Percentiles rank a stretch among this genome's conserved stretches.
phyloP scores from a whole-genome alignment of 2,797 vertebrate genomes.

The Pipistrellus pygmaeus region DNA sequence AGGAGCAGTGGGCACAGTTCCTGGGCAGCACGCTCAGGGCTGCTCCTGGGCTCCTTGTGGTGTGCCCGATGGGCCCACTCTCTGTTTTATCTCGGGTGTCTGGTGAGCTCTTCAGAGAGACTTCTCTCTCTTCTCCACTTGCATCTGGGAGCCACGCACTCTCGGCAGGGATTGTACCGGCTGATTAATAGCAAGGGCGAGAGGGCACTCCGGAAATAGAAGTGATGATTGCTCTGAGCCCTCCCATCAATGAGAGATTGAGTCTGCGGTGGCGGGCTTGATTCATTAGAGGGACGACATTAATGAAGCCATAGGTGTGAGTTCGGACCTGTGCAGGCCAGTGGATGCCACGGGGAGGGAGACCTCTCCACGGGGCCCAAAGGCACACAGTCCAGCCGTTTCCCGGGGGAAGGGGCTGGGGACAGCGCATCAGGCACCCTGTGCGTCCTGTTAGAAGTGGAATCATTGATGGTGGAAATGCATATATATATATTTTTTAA shows the following conservation, averaged over 20 bases:
- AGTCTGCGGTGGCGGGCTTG: conserved; percentile 53
- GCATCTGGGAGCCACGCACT: conserved; percentile 48
- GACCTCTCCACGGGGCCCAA: rapidly evolving
- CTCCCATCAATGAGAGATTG: conserved; percentile 72
- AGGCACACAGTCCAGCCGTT: background rate
- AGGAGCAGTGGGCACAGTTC: background rate
- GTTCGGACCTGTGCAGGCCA: conserved; percentile 16
- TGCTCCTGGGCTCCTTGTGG: background rate
- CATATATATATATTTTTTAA: background rate
- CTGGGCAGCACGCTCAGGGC: background rate
- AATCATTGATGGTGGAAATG: too few relatives aligned
- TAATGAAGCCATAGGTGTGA: conserved; percentile 64
- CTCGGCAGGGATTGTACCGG: conserved; percentile 71
- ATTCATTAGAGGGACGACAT: conserved; percentile 69
- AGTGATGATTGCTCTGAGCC: conserved; percentile 79
- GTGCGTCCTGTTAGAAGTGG: background rate
- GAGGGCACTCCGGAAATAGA: conserved; percentile 86
- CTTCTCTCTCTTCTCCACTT: conserved; percentile 74
- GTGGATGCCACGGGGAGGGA: background rate
- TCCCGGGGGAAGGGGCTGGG: background rate
- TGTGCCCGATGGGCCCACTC: background rate
- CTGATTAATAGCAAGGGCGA: conserved; percentile 87
- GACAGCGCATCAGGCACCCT: background rate
- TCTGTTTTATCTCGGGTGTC: conserved; percentile 63
- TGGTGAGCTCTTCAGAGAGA: conserved; percentile 45